phyloP scores from a whole-genome alignment of 2,888 invertebrate genomes.

The Theodoxus fluviatilis region DNA sequence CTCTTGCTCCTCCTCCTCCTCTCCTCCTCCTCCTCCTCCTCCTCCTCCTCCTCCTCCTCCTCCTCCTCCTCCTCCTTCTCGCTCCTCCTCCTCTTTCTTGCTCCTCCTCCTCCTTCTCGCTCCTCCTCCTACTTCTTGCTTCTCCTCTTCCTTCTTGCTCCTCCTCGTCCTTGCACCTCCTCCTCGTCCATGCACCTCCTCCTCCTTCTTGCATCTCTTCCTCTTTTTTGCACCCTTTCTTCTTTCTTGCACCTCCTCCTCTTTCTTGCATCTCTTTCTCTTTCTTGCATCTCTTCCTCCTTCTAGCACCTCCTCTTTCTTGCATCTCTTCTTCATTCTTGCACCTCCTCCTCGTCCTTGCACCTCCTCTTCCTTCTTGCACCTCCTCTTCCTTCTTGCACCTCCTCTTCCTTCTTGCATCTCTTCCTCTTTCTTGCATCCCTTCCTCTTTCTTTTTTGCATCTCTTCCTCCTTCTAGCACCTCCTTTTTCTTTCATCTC shows the following conservation, averaged over 20 bases:
- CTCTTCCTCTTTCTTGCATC: no score
- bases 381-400: no score
- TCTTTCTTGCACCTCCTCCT: background rate
- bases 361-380: background rate
- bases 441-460: background rate
- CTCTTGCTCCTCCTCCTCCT: background rate
- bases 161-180: background rate
- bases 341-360: background rate
- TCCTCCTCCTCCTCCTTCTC: background rate
- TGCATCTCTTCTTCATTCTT: background rate
- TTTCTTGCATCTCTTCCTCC: background rate
- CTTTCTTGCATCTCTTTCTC: background rate
- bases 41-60: background rate
- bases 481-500: background rate
- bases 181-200: background rate
- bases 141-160: no score
- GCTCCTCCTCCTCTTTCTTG: background rate
- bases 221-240: background rate
- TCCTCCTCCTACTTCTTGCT: background rate
- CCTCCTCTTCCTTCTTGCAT: no score
- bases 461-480: background rate
- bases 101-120: background rate
- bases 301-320: slow-evolving; percentile 3
- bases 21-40: background rate
- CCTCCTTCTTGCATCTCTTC: background rate